Evolutionary conservation across 1,140 invertebrate species (phyloP).

Genomic region (Microplitis demolitor): DNA sequence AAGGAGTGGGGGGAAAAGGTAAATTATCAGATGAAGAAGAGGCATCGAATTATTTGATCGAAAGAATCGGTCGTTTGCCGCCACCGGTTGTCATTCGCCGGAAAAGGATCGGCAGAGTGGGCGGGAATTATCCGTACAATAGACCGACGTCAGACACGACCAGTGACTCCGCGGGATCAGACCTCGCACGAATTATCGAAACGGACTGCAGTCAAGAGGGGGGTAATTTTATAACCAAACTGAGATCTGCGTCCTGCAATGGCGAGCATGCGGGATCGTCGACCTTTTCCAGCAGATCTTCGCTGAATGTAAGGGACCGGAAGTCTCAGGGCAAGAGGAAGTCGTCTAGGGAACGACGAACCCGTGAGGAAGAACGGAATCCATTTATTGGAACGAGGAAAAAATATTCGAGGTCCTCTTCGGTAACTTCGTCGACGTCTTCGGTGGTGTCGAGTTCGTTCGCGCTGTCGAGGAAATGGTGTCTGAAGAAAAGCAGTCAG

Average conservation of each 20-base stretch:
- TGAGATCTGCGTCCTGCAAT: neutral
- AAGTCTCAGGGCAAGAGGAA: too few relatives aligned
- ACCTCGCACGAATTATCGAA: conserved; percentile 1
- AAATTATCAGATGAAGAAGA: neutral
- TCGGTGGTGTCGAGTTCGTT: conserved; percentile 23
- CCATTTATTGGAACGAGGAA: neutral
- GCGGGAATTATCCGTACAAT: neutral
- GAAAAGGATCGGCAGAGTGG: conserved; percentile 19
- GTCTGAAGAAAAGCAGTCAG: neutral
- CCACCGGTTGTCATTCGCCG: conserved; percentile 33
- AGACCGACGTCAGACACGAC: conserved; percentile 21
- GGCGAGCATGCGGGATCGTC: neutral
- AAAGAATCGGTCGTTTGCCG: conserved; percentile 25
- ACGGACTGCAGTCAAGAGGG: neutral
- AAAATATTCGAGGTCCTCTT: neutral
- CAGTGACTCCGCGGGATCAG: conserved; percentile 19
- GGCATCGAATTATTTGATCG: conserved; percentile 14
- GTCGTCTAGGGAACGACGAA: too few relatives aligned
- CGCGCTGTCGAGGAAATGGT: conserved; percentile 13
- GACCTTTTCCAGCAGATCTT: conserved; percentile 17
- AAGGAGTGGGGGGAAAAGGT: neutral
- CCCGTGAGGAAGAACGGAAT: neutral
- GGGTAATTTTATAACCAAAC: neutral
- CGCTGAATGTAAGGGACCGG: neutral
- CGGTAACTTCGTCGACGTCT: conserved; percentile 20